Evolutionary conservation across 1,140 invertebrate genomes (phyloP), one percentile per base, ranked within the genome.

Genomic region (Drosophila santomea): DNA sequence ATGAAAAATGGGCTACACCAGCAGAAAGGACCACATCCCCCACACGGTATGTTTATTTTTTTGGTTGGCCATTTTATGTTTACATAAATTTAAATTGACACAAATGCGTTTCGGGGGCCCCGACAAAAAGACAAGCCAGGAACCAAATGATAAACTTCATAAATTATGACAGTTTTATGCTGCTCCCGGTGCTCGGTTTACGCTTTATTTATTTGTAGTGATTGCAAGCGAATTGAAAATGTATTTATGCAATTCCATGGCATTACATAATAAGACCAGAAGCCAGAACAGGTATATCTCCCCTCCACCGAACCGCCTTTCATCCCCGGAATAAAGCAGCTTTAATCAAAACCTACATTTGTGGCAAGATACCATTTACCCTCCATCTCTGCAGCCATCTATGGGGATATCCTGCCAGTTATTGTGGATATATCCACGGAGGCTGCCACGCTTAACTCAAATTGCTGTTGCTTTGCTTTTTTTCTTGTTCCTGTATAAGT

Each of bases 1-100:
- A 69, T 83, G 83, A 83, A 78, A 80, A 80, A 85, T 80, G 63
- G 66, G 78, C 60, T 75, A 75, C 48, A 36, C 59, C 63, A 68
- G 54, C 50, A 66, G 45, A 51, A 51, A 45, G 55, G 60, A 66
- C 79, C 60, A 50, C 69, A 75, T 59, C 62, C 72, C 72, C 54
- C 77, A 69, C 35, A 43, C 68, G 47, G 72, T 23, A 63, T n/a
- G 12, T 39, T 56, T 45, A 11, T 23, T 23, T 72, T 52, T 54
- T 69, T 28, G 58, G 58, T 47, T 73, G 67, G 63, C 84, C 66
- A 80, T 83, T 88, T 88, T 72, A 63, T 86, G 84, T 88, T 83
- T 84, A 88, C 80, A 89, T 88, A 88, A 88, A 88, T 88, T 88
- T 88, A 88, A 89, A 89, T 88, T 89, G 85, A 88, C 83, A 80